These are phyloP conservation scores for Rhyacichthys aspro DNA, from an alignment of 2,797 vertebrate genomes.

Conservation along the genomic window DNA sequence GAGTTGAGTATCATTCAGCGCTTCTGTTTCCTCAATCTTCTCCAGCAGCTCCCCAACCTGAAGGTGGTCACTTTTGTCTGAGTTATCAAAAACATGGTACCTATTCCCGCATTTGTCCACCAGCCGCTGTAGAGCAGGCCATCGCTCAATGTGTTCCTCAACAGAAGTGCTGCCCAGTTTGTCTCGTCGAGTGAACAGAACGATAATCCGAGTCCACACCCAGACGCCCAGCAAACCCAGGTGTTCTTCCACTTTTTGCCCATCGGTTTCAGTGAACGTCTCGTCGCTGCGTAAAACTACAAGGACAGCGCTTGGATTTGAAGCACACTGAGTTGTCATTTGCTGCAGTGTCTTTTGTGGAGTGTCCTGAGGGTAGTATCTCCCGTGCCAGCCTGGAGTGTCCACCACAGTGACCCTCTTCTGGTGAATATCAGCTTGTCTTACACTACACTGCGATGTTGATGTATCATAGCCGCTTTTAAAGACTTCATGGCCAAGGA, in stretches of 20 bases:
- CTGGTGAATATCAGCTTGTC: conserved; percentile 30
- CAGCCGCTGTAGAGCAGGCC: conserved; percentile 55
- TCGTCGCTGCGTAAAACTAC: conserved; percentile 60
- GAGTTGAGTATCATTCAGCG: conserved; percentile 33
- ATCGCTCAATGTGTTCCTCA: conserved; percentile 57
- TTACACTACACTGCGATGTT: conserved; percentile 38
- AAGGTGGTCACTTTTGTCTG: conserved; percentile 16
- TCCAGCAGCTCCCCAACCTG: conserved; percentile 59
- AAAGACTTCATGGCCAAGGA: conserved; percentile 47
- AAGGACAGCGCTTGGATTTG: conserved; percentile 52
- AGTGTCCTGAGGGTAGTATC: conserved; percentile 59
- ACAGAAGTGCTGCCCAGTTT: conserved; percentile 47
- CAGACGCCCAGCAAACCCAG: conserved; percentile 48
- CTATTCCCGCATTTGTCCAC: conserved; percentile 66
- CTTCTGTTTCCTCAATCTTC: conserved; percentile 54
- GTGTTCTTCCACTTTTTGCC: conserved; percentile 46
- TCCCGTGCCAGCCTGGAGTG: conserved; percentile 69
- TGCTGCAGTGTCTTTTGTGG: conserved; percentile 50
- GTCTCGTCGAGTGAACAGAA: conserved; percentile 68
- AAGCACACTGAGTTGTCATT: conserved; percentile 50
- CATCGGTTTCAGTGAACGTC: conserved; percentile 59
- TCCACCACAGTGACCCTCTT: conserved; percentile 56
- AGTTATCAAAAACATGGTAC: conserved; percentile 61
- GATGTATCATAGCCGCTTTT: conserved; percentile 23
- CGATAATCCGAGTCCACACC: conserved; percentile 52